Evolutionary conservation across 2,113 vertebrate genomes (phyloP), one percentile per base, ranked within the genome.

Genomic region (Columba livia): DNA sequence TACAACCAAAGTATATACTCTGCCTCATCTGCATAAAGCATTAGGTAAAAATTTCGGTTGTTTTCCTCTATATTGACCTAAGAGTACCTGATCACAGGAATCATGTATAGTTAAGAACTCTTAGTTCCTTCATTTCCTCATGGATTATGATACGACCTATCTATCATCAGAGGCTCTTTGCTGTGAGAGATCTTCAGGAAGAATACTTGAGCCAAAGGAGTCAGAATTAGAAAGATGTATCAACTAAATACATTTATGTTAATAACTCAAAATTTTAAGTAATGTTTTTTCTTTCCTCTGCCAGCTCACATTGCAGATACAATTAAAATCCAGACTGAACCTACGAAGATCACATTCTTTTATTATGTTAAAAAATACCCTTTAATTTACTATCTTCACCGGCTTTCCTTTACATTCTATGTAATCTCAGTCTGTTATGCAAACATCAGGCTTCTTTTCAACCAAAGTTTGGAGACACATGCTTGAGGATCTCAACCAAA

Each of bases 161-260:
- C 38, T n/a, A 66, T 15, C 38, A 72, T 31, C 25, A 90, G 58
- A 86, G 8, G 32, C 13, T 85, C 40, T 58, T 83, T 88, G 17
- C 53, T 42, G 13, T 14, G 23, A 85, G 34, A 85, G 7, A 44
- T 29, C 61, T 36, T 58, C 19, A 64, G 58, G 53, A 88, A 88
- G 26, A 94, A 82, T 24, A 60, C 1, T 1, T 3, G 1, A 83
- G 34, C 70, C 32, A 40, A 89, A 93, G 71, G 29, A 12, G 83
- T 32, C 31, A 86, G 38, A 40, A 24, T 36, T n/a, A 77, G 11
- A 86, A 28, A 88, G 16, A 36, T 0, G 0, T 31, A 47, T n/a
- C 48, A 86, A 69, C 8, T 7, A 87, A 65, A 70, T 8, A 26
- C 6, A 11, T 44, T 79, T 80, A 48, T 66, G 12, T 21, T 69